A percentile compares a stretch with the other conserved stretches of the same genome.
phyloP scores from a whole-genome alignment of 2,113 vertebrate genomes.

The Pelvicachromis taeniatus region DNA sequence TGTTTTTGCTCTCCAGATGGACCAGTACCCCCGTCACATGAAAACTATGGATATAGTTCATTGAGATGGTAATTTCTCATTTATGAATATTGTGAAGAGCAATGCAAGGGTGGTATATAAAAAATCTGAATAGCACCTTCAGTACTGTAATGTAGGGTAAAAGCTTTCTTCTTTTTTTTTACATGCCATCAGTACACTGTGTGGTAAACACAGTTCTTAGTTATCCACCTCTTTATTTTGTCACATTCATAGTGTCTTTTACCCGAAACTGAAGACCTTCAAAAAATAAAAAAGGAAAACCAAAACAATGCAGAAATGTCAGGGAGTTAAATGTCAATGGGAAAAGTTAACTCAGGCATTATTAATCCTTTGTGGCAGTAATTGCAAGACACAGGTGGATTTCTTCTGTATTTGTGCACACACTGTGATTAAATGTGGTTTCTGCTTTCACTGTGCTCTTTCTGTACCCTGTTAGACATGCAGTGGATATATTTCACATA shows the following conservation, averaged over 20 bases:
- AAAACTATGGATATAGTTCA: not conserved
- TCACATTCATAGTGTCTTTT: not conserved
- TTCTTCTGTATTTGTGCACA: not conserved
- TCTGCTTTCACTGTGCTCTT: not conserved
- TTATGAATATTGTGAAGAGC: not conserved
- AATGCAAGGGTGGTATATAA: not conserved
- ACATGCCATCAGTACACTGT: not conserved
- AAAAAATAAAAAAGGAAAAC: not conserved
- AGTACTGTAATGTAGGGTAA: not conserved
- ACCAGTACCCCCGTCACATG: not conserved
- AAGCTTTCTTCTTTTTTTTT: not conserved
- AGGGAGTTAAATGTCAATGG: not conserved
- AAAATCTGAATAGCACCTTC: not conserved
- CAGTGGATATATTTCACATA: not conserved
- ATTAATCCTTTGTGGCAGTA: not conserved
- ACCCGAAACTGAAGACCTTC: not conserved
- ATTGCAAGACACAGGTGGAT: not conserved
- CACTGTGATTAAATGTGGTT: not conserved
- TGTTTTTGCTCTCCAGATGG: not conserved
- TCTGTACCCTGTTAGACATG: not conserved
- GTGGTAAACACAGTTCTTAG: not conserved
- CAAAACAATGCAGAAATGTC: not conserved
- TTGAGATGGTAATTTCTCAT: not conserved
- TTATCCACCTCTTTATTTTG: not conserved
- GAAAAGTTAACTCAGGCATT: not conserved